phyloP scores from a whole-genome alignment of 2,113 vertebrate genomes.

The Phylloscopus trochilus region DNA sequence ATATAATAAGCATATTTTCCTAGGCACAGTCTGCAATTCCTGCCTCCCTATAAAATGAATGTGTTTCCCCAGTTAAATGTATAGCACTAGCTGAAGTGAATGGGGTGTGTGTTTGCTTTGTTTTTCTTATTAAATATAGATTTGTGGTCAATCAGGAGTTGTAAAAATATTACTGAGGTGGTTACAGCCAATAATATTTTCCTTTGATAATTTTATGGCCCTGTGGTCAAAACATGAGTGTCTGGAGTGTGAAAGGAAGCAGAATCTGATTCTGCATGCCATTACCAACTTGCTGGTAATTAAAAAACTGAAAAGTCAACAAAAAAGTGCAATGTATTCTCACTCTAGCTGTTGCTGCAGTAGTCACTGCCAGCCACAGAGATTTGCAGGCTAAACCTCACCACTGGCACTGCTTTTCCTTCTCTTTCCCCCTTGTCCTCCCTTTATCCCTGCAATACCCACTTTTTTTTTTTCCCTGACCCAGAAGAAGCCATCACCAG shows the following conservation, averaged over 20 bases:
- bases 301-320: slow-evolving; percentile 64
- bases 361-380: neutral
- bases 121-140: slow-evolving; percentile 69
- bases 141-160: slow-evolving; percentile 63
- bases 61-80: slow-evolving; percentile 16
- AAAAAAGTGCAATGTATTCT: slow-evolving; percentile 40
- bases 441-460: neutral
- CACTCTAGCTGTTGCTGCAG: slow-evolving; percentile 8
- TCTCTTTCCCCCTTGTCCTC: neutral
- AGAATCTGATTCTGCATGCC: slow-evolving; percentile 51
- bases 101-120: slow-evolving; percentile 55
- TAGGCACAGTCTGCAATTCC: neutral
- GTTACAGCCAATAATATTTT: slow-evolving; percentile 62
- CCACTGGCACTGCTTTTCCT: neutral
- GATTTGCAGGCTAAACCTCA: neutral
- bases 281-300: slow-evolving; percentile 55
- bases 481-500: neutral
- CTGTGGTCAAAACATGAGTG: slow-evolving; percentile 60
- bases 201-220: slow-evolving; percentile 65
- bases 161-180: slow-evolving; percentile 62
- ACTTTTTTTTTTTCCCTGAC: neutral
- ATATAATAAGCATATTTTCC: slow-evolving; percentile 45
- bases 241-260: slow-evolving; percentile 63
- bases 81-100: slow-evolving; percentile 27
- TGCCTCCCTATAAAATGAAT: slow-evolving; percentile 8